Percentiles rank a stretch among this genome's conserved stretches.
phyloP scores from a whole-genome alignment of 2,888 invertebrate genomes.

The Chymomyza amoena region DNA sequence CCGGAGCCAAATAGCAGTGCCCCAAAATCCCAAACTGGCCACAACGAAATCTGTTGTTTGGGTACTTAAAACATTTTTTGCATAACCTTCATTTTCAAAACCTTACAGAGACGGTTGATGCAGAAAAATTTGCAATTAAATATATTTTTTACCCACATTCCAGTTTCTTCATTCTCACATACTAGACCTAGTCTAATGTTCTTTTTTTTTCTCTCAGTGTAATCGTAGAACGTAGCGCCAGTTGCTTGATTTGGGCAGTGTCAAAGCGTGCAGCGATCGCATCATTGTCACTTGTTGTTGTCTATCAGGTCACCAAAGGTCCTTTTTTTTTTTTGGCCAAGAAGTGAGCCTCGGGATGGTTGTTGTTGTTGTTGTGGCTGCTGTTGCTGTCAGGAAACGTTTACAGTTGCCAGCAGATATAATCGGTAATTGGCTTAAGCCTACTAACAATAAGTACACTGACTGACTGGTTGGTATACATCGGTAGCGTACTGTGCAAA shows the following conservation, averaged over 20 bases:
- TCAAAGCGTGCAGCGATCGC: not conserved
- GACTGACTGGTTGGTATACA: too few relatives aligned
- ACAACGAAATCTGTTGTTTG: too few relatives aligned
- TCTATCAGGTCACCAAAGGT: not conserved
- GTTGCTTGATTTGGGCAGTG: conserved; percentile 39
- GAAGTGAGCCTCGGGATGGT: not conserved
- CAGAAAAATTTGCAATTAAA: too few relatives aligned
- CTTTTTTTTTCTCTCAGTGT: not conserved
- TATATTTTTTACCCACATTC: too few relatives aligned
- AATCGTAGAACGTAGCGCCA: conserved; percentile 31
- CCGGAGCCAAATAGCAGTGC: too few relatives aligned
- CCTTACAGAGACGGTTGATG: too few relatives aligned
- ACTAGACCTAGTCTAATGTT: too few relatives aligned
- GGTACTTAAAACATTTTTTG: too few relatives aligned
- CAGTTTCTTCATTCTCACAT: too few relatives aligned
- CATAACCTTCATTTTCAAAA: too few relatives aligned
- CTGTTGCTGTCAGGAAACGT: conserved; percentile 19
- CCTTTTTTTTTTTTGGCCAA: conserved; percentile 15
- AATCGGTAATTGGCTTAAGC: conserved; percentile 64
- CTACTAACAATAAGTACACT: not conserved
- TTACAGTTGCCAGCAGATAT: conserved; percentile 58
- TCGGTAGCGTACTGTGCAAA: not conserved
- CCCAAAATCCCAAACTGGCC: too few relatives aligned
- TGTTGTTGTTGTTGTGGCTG: not conserved
- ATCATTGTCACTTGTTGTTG: not conserved